Conservation (phyloP, 30 jellyfish, hydroid and myxozoan genomes). For the Turritopsis rubra region DNA sequence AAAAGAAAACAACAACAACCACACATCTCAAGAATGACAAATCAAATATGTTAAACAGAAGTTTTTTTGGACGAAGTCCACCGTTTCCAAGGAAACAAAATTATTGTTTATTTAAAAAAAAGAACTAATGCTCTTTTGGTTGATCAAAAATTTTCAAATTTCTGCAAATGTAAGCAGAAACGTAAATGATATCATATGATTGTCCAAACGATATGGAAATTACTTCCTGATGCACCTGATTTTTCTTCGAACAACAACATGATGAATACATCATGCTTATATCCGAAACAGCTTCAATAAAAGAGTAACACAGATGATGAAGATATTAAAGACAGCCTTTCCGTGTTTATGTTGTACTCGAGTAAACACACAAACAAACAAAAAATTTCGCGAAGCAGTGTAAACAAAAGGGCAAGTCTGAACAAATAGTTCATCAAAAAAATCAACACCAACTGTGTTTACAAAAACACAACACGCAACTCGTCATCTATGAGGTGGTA, state of each 20-base stretch:
- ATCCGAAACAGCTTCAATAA: no score
- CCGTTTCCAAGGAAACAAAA: background rate
- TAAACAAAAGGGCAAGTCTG: background rate
- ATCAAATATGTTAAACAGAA: background rate
- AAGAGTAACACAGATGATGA: no score
- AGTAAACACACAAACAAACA: background rate
- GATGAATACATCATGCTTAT: no score
- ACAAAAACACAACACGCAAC: background rate
- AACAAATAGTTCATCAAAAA: background rate
- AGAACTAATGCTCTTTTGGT: background rate
- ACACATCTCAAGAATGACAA: background rate
- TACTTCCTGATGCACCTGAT: no score
- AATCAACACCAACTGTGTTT: background rate
- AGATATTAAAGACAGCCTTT: background rate
- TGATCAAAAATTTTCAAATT: background rate
- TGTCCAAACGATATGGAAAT: no score
- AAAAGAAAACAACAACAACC: background rate
- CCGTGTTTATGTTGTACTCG: background rate
- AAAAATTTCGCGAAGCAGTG: background rate
- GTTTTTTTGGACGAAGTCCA: background rate
- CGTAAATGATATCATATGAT: no score
- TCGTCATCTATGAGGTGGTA: background rate
- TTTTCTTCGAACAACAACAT: no score
- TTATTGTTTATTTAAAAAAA: background rate
- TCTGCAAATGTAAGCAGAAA: background rate